Percentiles rank a stretch among this genome's conserved stretches.
phyloP scores from a whole-genome alignment of 2,797 vertebrate species.

The Oreortyx pictus region DNA sequence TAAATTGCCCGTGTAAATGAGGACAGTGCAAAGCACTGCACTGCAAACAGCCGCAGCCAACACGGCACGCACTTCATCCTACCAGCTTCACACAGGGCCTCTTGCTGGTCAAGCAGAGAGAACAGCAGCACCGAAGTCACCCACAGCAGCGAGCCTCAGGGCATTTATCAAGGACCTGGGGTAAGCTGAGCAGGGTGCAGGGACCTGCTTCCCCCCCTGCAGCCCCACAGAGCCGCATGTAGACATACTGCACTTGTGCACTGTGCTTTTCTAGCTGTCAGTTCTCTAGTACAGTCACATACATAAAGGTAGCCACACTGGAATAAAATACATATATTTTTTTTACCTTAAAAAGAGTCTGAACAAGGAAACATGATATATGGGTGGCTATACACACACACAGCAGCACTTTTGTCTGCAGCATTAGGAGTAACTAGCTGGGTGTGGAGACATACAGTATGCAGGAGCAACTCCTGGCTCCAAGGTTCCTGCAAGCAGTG shows the following conservation, averaged over 20 bases:
- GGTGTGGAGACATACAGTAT: not conserved
- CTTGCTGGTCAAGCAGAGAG: not conserved
- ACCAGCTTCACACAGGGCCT: not conserved
- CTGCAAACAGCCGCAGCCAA: not conserved
- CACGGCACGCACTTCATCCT: not conserved
- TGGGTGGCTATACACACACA: not conserved
- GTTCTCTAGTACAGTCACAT: not conserved
- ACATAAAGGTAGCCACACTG: not conserved
- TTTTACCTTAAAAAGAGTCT: not conserved
- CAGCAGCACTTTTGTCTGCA: not conserved
- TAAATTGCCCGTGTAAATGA: slow-evolving; percentile 17
- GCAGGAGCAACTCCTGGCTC: not conserved
- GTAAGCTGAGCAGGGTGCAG: not conserved
- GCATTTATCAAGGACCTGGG: not conserved
- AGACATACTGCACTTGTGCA: not conserved
- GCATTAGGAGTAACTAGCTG: not conserved
- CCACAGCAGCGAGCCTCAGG: not conserved
- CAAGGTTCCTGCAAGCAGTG: not conserved
- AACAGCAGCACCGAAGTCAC: not conserved
- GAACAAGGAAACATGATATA: not conserved
- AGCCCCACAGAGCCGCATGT: not conserved
- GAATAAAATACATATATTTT: not conserved
- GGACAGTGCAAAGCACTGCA: not conserved
- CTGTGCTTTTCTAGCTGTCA: not conserved
- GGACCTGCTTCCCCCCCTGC: not conserved